These are phyloP conservation scores for Intellagama lesueurii DNA, from an alignment of 2,797 vertebrate genomes.

Conservation along the genomic window DNA sequence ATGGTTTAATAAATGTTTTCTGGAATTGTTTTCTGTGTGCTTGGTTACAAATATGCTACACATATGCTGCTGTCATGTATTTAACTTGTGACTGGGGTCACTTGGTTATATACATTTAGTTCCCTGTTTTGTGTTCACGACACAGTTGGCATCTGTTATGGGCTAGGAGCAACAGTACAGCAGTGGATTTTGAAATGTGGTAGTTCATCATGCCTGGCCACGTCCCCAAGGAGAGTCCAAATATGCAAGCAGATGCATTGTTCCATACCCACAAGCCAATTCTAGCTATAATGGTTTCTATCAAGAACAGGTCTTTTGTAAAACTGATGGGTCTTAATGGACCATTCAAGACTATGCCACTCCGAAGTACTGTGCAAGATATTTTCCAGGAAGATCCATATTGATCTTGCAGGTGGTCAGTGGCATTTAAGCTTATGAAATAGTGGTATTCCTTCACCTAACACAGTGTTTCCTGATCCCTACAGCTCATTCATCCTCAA, in stretches of 20 bases:
- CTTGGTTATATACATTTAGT: background rate
- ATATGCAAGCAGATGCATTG: background rate
- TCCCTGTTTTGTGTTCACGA: background rate
- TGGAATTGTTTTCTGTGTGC: background rate
- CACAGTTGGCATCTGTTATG: background rate
- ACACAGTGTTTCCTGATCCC: background rate
- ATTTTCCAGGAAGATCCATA: background rate
- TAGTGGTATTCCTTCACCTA: background rate
- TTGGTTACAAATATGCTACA: background rate
- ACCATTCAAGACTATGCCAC: too few species aligned
- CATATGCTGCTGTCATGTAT: background rate
- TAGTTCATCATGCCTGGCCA: background rate
- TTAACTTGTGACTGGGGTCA: background rate
- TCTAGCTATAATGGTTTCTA: background rate
- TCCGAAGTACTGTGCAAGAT: too few species aligned
- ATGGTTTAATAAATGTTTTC: background rate
- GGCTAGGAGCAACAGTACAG: background rate
- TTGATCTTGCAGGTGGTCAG: background rate
- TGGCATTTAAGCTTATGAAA: background rate
- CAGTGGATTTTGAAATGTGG: background rate
- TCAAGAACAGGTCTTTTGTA: background rate
- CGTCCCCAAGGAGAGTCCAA: background rate
- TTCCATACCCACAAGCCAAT: background rate
- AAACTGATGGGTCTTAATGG: background rate
- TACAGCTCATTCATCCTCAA: background rate